Base-by-base conservation (phyloP, 35 echinoderm and acorn worm species). In the Apostichopus californicus region DNA sequence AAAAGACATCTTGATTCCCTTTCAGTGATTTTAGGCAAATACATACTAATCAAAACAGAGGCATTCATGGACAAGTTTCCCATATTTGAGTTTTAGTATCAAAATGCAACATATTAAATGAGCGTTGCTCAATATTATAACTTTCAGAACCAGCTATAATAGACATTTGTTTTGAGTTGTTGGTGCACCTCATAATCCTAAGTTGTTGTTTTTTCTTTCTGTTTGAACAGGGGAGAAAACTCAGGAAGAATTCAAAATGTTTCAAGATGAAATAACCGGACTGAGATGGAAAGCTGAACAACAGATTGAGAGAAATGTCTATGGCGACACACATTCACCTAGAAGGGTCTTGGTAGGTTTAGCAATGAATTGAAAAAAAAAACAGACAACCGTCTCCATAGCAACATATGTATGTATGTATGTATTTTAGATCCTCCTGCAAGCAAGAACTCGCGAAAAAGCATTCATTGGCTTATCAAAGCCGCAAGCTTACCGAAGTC, bases 261-360 rank as follows among this genome's bases (percentile, higher is more conserved):
- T 96, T 85, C 95, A 94, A 78, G 92, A 94, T 20, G 95, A 96
- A 55, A 96, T 96, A 56, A 90, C 90, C 1, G 85, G 89, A 53
- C 23, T 96, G 56, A 91, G 92, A 90, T 96, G 95, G 95, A 87
- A 96, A 28, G 88, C 95, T 18, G 95, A 96, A 60, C 95, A 96
- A 65, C 95, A 96, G 56, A 59, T 96, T 23, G 95, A 96, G 58
- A 94, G 77, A 28, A 93, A 93, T 9, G 56, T 92, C 13, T 93
- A 81, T 53, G 63, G 63, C n/a, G 88, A 88, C 18, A 93, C 77
- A 14, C 80, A 75, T 24, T 73, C 70, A 10, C 92, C 89, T 12
- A 86, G 93, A 18, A 91, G 86, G 88, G 77, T 96, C 78, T 59
- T 96, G 71, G 95, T 96, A 89, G 12, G 64, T 14, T 68, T 68